Base-by-base conservation (phyloP, 2,888 invertebrate species). In the Petrophora chlorosata region DNA sequence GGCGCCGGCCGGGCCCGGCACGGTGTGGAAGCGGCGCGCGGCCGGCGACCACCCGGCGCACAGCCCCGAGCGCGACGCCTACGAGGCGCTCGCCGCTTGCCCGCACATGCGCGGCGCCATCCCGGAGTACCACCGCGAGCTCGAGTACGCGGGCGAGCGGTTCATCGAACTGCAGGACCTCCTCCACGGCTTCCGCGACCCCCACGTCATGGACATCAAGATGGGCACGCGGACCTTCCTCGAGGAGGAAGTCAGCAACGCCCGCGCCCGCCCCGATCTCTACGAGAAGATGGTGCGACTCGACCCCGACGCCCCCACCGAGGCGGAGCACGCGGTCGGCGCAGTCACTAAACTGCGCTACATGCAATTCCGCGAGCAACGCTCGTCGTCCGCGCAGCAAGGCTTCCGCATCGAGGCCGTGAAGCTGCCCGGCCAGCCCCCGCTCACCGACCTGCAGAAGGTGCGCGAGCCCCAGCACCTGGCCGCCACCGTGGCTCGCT, bases 371-470 rank as follows among this genome's bases (percentile, higher is more conserved):
- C 92, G 99, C 44, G 99, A 99, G 85, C 92, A 96, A 60, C 95
- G 97, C 76, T 98, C 98, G 52, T 98, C 98, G 2, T 96, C 98
- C 0, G 96, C 97, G 55, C 93, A 95, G 49, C 95, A 97, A 70
- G 99, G 99, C 2, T 99, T 99, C 82, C 92, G 99, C 63, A 97
- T 99, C 67, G 99, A 99, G 85, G 99, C 98, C 2, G 94, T 99
- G 79, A 97, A 98, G 82, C 92, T 96, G 67, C 93, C 95, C 8
- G 95, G 97, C 13, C 92, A 94, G 53, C 93, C 94, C 0, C 97
- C 97, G 0, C 93, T 96, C 13, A 97, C 95, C 36, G 97, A 98
- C 79, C 89, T 98, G 55, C 97, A 98, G 84, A 96, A 94, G 66
- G 94, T 98, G 17, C 95, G 95, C 66, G 95, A 94, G 34, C 92